Base-by-base conservation (phyloP, 2,888 invertebrate genomes). In the Bombylius discolor region DNA sequence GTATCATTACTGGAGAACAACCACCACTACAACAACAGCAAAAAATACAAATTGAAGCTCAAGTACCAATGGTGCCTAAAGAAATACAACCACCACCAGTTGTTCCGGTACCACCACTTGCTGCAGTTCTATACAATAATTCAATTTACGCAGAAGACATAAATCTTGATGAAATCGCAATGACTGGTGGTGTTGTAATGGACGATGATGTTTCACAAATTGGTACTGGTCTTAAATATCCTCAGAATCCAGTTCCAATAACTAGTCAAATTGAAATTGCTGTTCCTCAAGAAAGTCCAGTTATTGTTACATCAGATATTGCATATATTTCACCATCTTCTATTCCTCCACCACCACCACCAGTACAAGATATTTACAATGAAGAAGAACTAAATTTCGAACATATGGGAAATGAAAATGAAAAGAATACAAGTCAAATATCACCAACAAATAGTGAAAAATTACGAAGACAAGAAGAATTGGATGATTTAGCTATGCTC, bases 401-500 rank as follows among this genome's bases (percentile, higher is more conserved):
- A 9, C 45, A 51, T 31, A 31, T 9, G 5, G 42, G 34, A 9
- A 39, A 48, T 13, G 50, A 53, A 51, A 47, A 51, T 23, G 31
- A 42, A 11, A 36, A 55, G 11, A 49, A 46, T 44, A 49, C 2
- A 39, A 7, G 47, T 39, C 11, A 49, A 50, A 13, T 46, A 4
- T 71, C 69, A 45, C 70, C 67, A n/a, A 68, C 64, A 55, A 67
- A 65, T 68, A 68, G 71, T 62, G 66, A 72, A 76, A 76, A 72
- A 77, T 68, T 71, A 78, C 73, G 72, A 2, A 67, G 71, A 5
- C 69, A 72, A 57, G 68, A 71, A 67, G 84, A 79, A 64, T 72
- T 78, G 63, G 87, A 87, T 57, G 91, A 92, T 64, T 72, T 91
- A 58, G 87, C 87, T 5, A 82, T 92, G 85, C 76, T 92, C 53